Base-by-base conservation (phyloP, 1,140 invertebrate genomes). In the Pachypsylla venusta region DNA sequence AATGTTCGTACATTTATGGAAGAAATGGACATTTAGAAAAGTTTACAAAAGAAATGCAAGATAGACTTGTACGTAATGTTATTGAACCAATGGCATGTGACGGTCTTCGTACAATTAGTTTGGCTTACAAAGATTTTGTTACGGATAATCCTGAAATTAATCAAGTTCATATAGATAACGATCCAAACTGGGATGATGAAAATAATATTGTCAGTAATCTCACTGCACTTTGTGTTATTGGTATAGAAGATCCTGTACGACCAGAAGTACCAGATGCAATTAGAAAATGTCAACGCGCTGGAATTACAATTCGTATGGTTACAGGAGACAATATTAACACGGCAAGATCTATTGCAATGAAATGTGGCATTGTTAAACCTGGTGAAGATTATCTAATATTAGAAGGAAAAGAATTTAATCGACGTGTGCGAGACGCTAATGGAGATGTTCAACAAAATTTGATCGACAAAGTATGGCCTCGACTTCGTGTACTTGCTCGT, bases 301-400 rank as follows among this genome's bases (percentile, higher is more conserved):
- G 96, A 64, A 98, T 99, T 65, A 97, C 93, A 13, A 96, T 99
- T 5, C 80, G 96, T 56, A 99, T 99, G 96, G 95, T 99, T 24
- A 99, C 96, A 13, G 96, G 96, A 61, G 96, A 99, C 75, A 99
- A 99, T 74, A 84, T 98, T 59, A 98, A 98, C 77, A 98, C 95
- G 39, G 95, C 96, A 25, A 80, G 93, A 53, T 98, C 95, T 26
- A 99, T 99, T 69, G 93, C 96, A 16, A 77, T 86, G 57, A 97
- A 98, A 71, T 99, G 95, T 75, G 95, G 95, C 42, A 99, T 99
- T 65, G 72, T 98, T n/a, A 86, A 84, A 66, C 90, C 92, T 22
- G 87, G 84, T 61, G 93, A 97, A 66, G 92, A 97, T 70, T 96
- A 92, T 71, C 81, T 98, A 22, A 93, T 98, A 53, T 72, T 98